Conservation (phyloP, 1,140 invertebrate species). For the Bombus fervidus region DNA sequence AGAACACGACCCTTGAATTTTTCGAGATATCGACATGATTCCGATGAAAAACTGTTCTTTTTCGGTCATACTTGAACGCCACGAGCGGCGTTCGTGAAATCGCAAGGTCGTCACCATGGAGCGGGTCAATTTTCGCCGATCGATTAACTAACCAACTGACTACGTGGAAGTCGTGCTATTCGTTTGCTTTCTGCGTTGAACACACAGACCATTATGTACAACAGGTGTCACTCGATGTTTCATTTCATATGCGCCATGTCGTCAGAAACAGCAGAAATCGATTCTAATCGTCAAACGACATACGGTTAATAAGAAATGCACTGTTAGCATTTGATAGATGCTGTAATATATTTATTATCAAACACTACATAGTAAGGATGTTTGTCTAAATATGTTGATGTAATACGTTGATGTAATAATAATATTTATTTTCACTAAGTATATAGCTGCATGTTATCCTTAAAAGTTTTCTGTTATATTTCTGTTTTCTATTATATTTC, state of each 20-base stretch:
- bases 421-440: background rate
- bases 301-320: background rate
- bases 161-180: no score
- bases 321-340: no score
- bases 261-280: background rate
- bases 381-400: background rate
- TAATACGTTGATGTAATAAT: background rate
- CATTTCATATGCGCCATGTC: background rate
- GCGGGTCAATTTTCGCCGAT: constrained; percentile 19
- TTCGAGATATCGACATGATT: background rate
- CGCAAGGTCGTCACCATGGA: background rate
- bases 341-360: background rate
- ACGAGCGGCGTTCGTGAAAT: background rate
- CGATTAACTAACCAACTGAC: background rate
- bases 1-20: background rate
- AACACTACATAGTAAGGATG: background rate
- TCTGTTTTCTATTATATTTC: no score
- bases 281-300: background rate
- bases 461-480: background rate
- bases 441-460: background rate
- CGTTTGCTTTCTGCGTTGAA: background rate
- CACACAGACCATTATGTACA: background rate
- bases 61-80: background rate
- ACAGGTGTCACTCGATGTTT: background rate
- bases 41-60: background rate